Percentiles rank a stretch among this genome's conserved stretches.
phyloP scores from a whole-genome alignment of 1,140 invertebrate genomes.

The Heliconius melpomene region DNA sequence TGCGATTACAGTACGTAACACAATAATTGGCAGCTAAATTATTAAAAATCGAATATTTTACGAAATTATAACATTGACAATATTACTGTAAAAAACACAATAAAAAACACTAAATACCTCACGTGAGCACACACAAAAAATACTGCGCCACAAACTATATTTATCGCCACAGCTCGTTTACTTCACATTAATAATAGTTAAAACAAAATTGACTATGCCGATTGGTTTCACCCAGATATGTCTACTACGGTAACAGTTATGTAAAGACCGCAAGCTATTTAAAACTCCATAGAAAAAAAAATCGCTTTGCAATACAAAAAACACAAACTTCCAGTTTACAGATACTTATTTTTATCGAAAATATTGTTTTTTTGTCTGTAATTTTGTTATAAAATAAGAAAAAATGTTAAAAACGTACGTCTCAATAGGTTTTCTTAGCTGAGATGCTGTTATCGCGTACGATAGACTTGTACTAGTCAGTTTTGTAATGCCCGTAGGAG shows the following conservation, averaged over 20 bases:
- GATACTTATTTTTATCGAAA: not conserved
- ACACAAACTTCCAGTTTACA: not conserved
- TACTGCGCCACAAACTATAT: not conserved
- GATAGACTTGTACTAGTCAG: not conserved
- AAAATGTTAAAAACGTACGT: not conserved
- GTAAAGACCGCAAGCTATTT: slow-evolving; percentile 39
- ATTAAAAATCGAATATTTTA: no score
- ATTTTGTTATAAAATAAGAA: not conserved
- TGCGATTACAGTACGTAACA: no score
- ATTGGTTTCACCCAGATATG: slow-evolving; percentile 15
- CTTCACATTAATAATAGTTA: slow-evolving; percentile 15
- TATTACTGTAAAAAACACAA: not conserved
- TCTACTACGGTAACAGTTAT: slow-evolving; percentile 25
- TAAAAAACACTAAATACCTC: not conserved
- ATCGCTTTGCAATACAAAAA: slow-evolving; percentile 13
- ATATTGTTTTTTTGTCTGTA: not conserved
- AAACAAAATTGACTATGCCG: slow-evolving; percentile 14
- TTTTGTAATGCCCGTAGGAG: slow-evolving; percentile 9
- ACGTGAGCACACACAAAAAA: not conserved
- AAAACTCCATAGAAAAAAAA: slow-evolving; percentile 30
- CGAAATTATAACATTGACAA: not conserved
- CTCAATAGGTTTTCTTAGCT: not conserved
- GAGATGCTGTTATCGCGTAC: not conserved
- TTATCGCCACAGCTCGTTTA: slow-evolving; percentile 17
- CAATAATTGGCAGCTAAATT: no score